Conservation (phyloP, 2,888 invertebrate genomes). For the Ceratothoa steindachneri region DNA sequence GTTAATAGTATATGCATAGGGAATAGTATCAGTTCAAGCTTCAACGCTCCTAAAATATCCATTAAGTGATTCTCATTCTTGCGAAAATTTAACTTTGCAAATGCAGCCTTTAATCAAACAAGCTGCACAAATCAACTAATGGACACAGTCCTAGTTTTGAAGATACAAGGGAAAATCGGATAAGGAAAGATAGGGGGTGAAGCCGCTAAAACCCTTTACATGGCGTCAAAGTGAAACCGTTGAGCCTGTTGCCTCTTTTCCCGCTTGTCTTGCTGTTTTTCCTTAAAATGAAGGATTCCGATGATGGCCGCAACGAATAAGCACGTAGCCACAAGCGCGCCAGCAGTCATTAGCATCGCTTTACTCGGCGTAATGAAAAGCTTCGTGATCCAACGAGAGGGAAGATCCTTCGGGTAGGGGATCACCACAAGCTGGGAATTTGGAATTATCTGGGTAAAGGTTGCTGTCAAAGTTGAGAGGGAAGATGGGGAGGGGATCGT, state of each 20-base stretch:
- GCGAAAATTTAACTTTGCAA: too few species aligned
- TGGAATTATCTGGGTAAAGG: constrained; percentile 90
- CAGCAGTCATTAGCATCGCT: constrained; percentile 83
- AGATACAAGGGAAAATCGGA: too few species aligned
- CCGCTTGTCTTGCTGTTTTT: constrained; percentile 73
- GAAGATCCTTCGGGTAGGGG: constrained; percentile 72
- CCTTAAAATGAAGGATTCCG: constrained; percentile 81
- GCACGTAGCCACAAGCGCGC: constrained; percentile 80
- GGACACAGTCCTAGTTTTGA: too few species aligned
- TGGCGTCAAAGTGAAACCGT: constrained; percentile 79
- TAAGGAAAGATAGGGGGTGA: not conserved
- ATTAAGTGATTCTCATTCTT: too few species aligned
- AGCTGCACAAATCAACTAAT: too few species aligned
- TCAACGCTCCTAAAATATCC: too few species aligned
- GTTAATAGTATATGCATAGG: too few species aligned
- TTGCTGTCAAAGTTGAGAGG: constrained; percentile 54
- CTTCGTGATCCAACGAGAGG: constrained; percentile 80
- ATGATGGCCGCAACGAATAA: constrained; percentile 79
- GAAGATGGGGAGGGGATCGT: not conserved
- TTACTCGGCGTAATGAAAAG: constrained; percentile 93
- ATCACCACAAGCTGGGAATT: constrained; percentile 96
- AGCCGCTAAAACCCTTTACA: constrained; percentile 57
- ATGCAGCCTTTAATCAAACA: too few species aligned
- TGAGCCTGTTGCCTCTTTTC: constrained; percentile 75
- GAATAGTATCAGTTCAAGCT: too few species aligned